These are phyloP conservation scores for Taphrorychus bicolor DNA, from an alignment of 2,888 invertebrate species.

Conservation along the genomic window DNA sequence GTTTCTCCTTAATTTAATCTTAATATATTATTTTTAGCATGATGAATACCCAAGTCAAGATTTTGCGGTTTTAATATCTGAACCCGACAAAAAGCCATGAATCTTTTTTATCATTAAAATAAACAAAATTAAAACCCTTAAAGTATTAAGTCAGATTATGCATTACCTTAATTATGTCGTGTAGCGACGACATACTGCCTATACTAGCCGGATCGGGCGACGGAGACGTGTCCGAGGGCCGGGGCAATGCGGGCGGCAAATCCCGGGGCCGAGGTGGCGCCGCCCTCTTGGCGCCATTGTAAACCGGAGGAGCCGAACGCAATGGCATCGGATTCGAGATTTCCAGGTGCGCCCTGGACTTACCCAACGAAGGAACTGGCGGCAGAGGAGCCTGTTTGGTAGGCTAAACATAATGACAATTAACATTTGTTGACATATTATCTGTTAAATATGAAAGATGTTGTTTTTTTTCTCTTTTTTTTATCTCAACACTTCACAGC, in stretches of 20 bases:
- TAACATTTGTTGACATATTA: background rate
- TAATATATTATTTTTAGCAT: no score
- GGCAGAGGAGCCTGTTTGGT: slow-evolving; percentile 65
- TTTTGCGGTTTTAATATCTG: no score
- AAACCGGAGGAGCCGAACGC: slow-evolving; percentile 61
- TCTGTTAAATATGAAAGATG: no score
- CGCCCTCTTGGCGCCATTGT: slow-evolving; percentile 62
- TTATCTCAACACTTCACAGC: no score
- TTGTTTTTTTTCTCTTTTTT: no score
- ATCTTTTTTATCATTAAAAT: no score
- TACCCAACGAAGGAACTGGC: slow-evolving; percentile 58
- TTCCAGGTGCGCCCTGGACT: slow-evolving; percentile 51
- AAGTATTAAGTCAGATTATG: no score
- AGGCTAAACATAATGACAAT: slow-evolving; percentile 40
- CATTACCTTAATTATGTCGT: slow-evolving; percentile 74
- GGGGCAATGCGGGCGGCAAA: slow-evolving; percentile 66
- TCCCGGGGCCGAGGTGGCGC: slow-evolving; percentile 67
- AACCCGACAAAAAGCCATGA: no score
- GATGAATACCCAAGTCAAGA: no score
- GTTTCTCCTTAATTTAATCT: no score
- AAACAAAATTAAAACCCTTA: background rate
- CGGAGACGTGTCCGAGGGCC: slow-evolving; percentile 59
- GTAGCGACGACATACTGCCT: slow-evolving; percentile 79
- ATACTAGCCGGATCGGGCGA: slow-evolving; percentile 70
- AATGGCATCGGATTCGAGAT: slow-evolving; percentile 60